Evolutionary conservation across 1,140 invertebrate genomes (phyloP), one percentile per base, ranked within the genome.

Genomic region (Apis florea): DNA sequence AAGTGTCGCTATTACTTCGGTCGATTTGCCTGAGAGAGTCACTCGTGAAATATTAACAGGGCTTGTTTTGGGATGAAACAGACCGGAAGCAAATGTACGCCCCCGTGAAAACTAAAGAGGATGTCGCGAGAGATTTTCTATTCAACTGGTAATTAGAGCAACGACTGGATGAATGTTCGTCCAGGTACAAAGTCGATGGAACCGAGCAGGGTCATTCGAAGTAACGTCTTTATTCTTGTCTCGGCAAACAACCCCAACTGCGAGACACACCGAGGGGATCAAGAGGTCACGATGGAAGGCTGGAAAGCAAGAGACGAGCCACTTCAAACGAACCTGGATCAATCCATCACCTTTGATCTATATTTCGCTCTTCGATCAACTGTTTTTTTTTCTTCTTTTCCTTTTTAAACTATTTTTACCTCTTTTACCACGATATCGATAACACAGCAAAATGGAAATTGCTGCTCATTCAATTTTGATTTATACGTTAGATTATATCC

Each of bases 171-270:
- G 82, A 63, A 70, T 71, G 73, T 75, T 68, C 64, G 54, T 51
- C 51, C 51, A 77, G 66, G 71, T 70, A 78, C 54, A 73, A 75
- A 77, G 83, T 86, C 80, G 81, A 86, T 82, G 76, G 68, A 81
- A 64, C 66, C 56, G 61, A 78, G 77, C 76, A 80, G 80, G 86
- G 87, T 89, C 83, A 85, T 82, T 47, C 75, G 73, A 83, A 88
- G 84, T 90, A 88, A 90, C 74, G 83, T 82, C 83, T 84, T 88
- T 85, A 89, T 73, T 78, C 83, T 59, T 70, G 78, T 66, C 75
- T 78, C 79, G 59, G 54, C 76, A 89, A 87, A 89, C 76, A 84
- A 66, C 71, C 68, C 74, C 61, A 71, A 61, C 66, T 67, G 9
- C 24, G 73, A 86, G 54, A 78, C 66, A 74, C 66, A 68, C 78